Evolutionary conservation across 2,113 vertebrate species (phyloP).

Genomic region (Orthonyx spaldingii): DNA sequence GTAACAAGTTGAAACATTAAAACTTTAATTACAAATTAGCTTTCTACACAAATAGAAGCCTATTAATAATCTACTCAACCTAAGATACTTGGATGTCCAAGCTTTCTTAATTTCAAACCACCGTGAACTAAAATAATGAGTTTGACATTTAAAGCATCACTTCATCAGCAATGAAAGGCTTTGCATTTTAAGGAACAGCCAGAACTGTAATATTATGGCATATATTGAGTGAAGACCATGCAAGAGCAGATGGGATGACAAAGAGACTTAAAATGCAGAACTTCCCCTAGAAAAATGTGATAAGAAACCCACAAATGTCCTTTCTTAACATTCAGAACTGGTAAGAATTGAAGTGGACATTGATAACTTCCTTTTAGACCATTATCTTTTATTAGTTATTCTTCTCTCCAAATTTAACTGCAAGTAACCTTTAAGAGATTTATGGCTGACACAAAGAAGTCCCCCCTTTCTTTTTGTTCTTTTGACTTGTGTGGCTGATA

Average conservation of each 20-base stretch:
- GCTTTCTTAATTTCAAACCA: neutral
- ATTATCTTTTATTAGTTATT: neutral
- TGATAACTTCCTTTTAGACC: neutral
- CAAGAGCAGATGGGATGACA: neutral
- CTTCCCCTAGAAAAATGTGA: neutral
- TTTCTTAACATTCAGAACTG: neutral
- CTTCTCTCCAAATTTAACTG: neutral
- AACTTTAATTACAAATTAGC: neutral
- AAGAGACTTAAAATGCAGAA: neutral
- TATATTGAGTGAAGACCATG: neutral
- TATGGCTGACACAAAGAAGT: neutral
- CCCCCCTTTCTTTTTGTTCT: neutral
- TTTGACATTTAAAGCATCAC: neutral
- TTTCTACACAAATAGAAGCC: neutral
- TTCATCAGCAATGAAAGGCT: neutral
- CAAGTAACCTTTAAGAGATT: neutral
- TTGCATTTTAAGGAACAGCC: neutral
- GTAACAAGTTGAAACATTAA: constrained; percentile 25
- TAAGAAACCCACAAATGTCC: neutral
- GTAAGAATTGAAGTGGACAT: neutral
- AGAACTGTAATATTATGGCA: neutral
- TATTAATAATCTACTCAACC: neutral
- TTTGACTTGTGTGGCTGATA: neutral
- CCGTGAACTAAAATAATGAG: neutral
- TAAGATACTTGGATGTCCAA: neutral